A percentile compares a stretch with the other conserved stretches of the same genome.
Evolutionary conservation across 2,113 vertebrate species (phyloP).

Genomic region (Hyperopisus bebe): DNA sequence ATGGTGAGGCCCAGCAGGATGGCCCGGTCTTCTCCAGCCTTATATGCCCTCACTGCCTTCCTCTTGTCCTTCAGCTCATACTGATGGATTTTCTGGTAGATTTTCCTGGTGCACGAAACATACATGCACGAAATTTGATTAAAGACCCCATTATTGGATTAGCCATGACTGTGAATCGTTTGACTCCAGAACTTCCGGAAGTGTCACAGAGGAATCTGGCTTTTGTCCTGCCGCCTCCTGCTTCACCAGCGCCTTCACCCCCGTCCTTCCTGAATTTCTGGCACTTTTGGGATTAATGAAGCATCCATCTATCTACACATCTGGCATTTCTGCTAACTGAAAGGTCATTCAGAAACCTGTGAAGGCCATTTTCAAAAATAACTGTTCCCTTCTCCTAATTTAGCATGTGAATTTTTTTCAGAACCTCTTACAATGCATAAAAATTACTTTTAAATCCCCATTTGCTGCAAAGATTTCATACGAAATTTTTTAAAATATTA

Average conservation of each 20-base stretch:
- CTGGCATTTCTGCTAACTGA: background rate
- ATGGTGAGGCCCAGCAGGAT: slow-evolving; percentile 85
- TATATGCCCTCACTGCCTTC: slow-evolving; percentile 84
- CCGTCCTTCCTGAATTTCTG: background rate
- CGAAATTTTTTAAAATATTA: background rate
- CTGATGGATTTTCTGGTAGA: slow-evolving; percentile 88
- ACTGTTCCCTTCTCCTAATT: background rate
- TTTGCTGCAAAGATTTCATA: background rate
- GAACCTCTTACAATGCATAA: background rate
- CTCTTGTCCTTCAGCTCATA: slow-evolving; percentile 87
- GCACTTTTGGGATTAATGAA: background rate
- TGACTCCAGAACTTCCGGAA: background rate
- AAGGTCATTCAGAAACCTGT: background rate
- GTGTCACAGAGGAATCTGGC: background rate
- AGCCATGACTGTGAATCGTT: background rate
- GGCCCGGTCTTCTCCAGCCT: slow-evolving; percentile 86
- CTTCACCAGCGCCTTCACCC: background rate
- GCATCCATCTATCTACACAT: background rate
- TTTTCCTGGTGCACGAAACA: slow-evolving; percentile 59
- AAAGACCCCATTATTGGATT: background rate
- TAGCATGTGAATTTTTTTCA: background rate
- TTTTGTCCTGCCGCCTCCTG: background rate
- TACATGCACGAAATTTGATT: background rate
- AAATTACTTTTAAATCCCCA: background rate
- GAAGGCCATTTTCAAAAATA: background rate